Conservation (phyloP, 2,888 invertebrate species). For the Brenthis ino region DNA sequence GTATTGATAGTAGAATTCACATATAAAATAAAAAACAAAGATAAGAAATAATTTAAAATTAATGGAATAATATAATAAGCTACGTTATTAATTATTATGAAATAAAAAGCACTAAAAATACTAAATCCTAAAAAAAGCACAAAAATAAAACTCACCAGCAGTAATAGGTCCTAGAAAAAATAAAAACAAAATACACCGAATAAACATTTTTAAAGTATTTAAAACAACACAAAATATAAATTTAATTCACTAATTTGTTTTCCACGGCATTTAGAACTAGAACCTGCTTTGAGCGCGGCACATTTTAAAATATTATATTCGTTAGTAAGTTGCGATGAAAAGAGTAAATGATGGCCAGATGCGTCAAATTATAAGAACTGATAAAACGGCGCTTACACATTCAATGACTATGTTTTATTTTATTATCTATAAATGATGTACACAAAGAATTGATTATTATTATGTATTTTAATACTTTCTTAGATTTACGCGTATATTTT, state of each 20-base stretch:
- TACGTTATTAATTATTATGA: not conserved
- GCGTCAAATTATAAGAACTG: slow-evolving; percentile 23
- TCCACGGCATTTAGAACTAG: slow-evolving; percentile 40
- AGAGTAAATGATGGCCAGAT: slow-evolving; percentile 36
- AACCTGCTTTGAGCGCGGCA: slow-evolving; percentile 37
- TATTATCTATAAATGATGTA: not conserved
- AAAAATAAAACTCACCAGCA: slow-evolving; percentile 50
- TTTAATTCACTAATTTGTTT: slow-evolving; percentile 28
- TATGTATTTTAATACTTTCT: too few relatives aligned
- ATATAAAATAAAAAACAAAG: not conserved
- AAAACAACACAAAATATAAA: slow-evolving; percentile 43
- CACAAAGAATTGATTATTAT: not conserved
- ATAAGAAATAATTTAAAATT: not conserved
- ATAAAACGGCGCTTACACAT: slow-evolving; percentile 10
- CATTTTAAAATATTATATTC: slow-evolving; percentile 42
- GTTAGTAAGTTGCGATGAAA: slow-evolving; percentile 20
- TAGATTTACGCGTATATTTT: too few relatives aligned
- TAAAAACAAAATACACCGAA: slow-evolving; percentile 58
- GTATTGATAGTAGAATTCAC: not conserved
- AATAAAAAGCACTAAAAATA: not conserved
- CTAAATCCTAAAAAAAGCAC: slow-evolving; percentile 20
- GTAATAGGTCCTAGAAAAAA: slow-evolving; percentile 51
- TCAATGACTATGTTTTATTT: not conserved
- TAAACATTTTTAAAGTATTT: slow-evolving; percentile 54
- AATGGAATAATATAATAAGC: too few relatives aligned